These are phyloP conservation scores for Campylomormyrus numenius DNA, from an alignment of 2,113 vertebrate species.

Conservation along the genomic window DNA sequence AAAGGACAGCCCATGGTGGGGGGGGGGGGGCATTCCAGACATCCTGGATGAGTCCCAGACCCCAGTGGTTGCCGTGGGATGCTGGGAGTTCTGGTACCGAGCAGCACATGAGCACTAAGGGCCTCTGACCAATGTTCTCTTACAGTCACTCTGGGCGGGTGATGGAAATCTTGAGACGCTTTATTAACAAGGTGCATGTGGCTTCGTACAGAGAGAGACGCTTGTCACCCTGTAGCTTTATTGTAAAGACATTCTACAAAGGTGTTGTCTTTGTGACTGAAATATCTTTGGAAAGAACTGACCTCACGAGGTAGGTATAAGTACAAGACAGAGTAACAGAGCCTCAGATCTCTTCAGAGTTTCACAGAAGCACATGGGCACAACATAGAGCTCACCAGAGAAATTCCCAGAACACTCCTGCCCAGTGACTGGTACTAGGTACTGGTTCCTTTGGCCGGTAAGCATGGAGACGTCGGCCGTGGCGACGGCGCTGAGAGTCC, in stretches of 20 bases:
- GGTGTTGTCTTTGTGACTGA: background rate
- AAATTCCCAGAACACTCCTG: background rate
- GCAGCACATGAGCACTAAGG: background rate
- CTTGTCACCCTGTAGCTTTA: background rate
- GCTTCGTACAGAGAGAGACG: background rate
- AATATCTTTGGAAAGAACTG: background rate
- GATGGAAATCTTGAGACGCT: background rate
- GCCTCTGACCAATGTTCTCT: background rate
- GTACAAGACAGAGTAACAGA: background rate
- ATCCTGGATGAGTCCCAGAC: conserved; percentile 42
- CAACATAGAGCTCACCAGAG: background rate
- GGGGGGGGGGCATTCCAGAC: conserved; percentile 44
- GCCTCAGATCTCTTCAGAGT: background rate
- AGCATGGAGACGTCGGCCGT: background rate
- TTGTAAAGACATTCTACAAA: background rate
- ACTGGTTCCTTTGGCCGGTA: background rate
- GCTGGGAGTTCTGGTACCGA: conserved; percentile 27
- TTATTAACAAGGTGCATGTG: background rate
- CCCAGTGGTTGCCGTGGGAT: conserved; percentile 30
- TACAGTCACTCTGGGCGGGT: background rate
- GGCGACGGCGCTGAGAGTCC: conserved; percentile 16
- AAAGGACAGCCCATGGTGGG: background rate
- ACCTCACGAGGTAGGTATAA: background rate
- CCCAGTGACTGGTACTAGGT: background rate
- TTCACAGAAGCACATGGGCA: background rate